Evolutionary conservation across 2,113 vertebrate species (phyloP).

Genomic region (Xerus inauris): DNA sequence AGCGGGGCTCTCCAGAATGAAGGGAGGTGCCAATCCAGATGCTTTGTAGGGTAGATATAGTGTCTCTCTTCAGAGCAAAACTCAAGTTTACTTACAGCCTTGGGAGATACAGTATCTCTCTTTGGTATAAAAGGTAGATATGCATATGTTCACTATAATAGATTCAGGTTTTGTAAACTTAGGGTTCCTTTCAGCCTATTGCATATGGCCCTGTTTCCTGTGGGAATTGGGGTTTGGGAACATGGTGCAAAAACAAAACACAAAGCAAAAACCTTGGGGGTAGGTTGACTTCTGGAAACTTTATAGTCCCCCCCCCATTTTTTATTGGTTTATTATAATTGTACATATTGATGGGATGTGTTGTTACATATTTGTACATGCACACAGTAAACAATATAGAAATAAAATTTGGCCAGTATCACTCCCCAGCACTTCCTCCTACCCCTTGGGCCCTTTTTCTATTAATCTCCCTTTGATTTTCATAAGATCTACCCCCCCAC

Average conservation of each 20-base stretch:
- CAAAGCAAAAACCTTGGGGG: background rate
- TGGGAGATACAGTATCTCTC: background rate
- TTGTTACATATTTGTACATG: too few species aligned
- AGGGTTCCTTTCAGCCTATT: background rate
- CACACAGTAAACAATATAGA: too few species aligned
- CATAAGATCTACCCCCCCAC: too few species aligned
- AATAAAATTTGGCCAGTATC: too few species aligned
- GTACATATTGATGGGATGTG: too few species aligned
- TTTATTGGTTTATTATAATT: too few species aligned
- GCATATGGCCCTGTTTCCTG: background rate
- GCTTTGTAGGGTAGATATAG: background rate
- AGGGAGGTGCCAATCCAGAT: background rate
- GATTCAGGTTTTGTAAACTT: background rate
- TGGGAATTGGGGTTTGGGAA: background rate
- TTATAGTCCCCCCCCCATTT: too few species aligned
- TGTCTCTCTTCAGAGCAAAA: background rate
- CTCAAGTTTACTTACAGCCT: background rate
- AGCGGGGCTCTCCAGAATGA: background rate
- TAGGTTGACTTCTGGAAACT: background rate
- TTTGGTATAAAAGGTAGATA: background rate
- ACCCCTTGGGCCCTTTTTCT: too few species aligned
- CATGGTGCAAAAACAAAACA: background rate
- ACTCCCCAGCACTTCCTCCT: too few species aligned
- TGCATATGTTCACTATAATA: background rate
- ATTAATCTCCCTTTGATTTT: too few species aligned